These are phyloP conservation scores for Bhutanitis thaidina DNA, from an alignment of 2,888 invertebrate genomes.

Conservation along the genomic window DNA sequence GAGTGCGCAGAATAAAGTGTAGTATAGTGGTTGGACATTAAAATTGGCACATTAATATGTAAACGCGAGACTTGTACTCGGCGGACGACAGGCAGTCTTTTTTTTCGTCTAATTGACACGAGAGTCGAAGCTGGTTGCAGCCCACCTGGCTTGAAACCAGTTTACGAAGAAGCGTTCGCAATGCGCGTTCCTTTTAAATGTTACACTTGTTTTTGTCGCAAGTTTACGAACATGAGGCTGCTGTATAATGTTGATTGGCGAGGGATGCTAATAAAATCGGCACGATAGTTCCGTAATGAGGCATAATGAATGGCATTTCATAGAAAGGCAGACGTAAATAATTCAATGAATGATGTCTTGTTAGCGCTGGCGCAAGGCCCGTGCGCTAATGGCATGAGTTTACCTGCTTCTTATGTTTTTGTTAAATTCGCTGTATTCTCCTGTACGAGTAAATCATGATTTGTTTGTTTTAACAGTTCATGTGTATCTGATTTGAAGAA, in stretches of 20 bases:
- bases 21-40: too few relatives aligned
- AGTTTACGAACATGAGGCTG: background rate
- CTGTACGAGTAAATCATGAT: too few relatives aligned
- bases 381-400: background rate
- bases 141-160: conserved; percentile 30
- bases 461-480: too few relatives aligned
- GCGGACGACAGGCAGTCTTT: background rate
- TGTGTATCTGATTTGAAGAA: too few relatives aligned
- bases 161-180: conserved; percentile 21
- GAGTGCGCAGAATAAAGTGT: background rate
- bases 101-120: conserved; percentile 23
- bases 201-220: conserved; percentile 13
- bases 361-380: background rate
- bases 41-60: background rate
- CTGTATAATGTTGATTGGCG: background rate
- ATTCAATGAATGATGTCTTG: conserved; percentile 12
- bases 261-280: background rate
- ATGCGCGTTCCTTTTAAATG: conserved; percentile 6
- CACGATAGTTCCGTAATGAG: conserved; percentile 1
- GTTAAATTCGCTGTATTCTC: background rate
- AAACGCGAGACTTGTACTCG: background rate
- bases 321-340: conserved; percentile 13
- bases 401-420: background rate
- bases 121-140: conserved; percentile 23
- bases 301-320: conserved; percentile 15